Evolutionary conservation across 2,113 vertebrate species (phyloP).

Genomic region (Notothenia rossii): DNA sequence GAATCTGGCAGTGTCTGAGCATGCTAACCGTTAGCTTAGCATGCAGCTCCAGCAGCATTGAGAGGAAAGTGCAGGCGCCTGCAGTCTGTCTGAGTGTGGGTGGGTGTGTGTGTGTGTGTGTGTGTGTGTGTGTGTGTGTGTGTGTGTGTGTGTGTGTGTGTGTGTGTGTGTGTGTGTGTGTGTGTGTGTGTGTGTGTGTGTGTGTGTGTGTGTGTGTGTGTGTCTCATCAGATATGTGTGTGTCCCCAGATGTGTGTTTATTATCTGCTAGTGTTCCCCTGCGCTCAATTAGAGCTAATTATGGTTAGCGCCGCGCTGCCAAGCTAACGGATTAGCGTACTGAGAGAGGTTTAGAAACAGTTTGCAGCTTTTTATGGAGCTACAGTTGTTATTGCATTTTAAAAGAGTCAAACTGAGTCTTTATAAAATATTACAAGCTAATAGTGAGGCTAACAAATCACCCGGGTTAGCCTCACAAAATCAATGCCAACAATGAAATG

Average conservation of each 20-base stretch:
- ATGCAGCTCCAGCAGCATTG: neutral
- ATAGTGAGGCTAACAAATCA: too few relatives aligned
- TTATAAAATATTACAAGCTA: too few relatives aligned
- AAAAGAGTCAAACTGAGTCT: neutral
- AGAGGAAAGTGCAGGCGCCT: constrained; percentile 45
- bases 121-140: neutral
- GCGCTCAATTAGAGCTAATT: constrained; percentile 67
- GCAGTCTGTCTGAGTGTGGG: constrained; percentile 21
- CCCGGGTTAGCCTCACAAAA: too few relatives aligned
- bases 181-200: too few relatives aligned
- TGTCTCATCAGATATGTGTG: constrained; percentile 25
- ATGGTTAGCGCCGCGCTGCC: constrained; percentile 59
- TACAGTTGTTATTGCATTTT: constrained; percentile 20
- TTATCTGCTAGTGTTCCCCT: constrained; percentile 52
- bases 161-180: too few relatives aligned
- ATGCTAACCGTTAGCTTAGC: neutral
- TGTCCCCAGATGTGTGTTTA: constrained; percentile 49
- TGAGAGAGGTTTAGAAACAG: constrained; percentile 33
- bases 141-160: too few relatives aligned
- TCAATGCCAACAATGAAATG: too few relatives aligned
- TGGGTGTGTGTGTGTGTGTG: constrained; percentile 48
- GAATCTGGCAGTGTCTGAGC: neutral
- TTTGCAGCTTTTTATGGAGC: constrained; percentile 41
- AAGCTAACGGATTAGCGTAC: constrained; percentile 24
- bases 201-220: too few relatives aligned